Evolutionary conservation across 2,113 vertebrate genomes (phyloP).

Genomic region (Mionectes macconnelli): DNA sequence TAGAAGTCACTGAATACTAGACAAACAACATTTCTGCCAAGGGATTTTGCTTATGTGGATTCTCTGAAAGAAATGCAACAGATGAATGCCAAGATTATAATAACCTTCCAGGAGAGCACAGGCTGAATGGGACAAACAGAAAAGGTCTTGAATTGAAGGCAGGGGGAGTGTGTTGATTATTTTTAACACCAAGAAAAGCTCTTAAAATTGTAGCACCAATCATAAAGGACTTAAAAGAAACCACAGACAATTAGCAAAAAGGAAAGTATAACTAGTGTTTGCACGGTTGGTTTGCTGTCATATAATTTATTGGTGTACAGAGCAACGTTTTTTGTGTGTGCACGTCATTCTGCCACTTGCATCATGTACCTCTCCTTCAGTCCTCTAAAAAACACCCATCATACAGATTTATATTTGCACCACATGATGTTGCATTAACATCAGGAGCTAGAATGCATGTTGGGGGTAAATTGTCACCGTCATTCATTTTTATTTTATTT

Average conservation of each 20-base stretch:
- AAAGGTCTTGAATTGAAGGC: slow-evolving; percentile 18
- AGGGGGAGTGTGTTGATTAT: not conserved
- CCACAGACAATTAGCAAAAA: slow-evolving; percentile 19
- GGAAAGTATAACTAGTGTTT: slow-evolving; percentile 28
- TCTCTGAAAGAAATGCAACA: slow-evolving; percentile 44
- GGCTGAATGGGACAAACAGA: slow-evolving; percentile 19
- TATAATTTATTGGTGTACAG: slow-evolving; percentile 21
- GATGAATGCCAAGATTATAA: slow-evolving; percentile 45
- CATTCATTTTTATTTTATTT: slow-evolving; percentile 47
- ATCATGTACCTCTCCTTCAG: not conserved
- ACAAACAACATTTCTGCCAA: slow-evolving; percentile 29
- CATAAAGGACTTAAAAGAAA: slow-evolving; percentile 36
- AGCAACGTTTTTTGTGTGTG: not conserved
- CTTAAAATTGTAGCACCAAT: slow-evolving; percentile 25
- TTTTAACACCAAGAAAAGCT: slow-evolving; percentile 26
- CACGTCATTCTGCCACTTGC: slow-evolving; percentile 5
- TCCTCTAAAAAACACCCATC: not conserved
- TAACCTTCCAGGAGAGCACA: slow-evolving; percentile 17
- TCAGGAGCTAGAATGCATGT: slow-evolving; percentile 20
- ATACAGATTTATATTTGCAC: not conserved
- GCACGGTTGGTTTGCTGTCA: slow-evolving; percentile 21
- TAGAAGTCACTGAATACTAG: slow-evolving; percentile 21
- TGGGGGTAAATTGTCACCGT: not conserved
- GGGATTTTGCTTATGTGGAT: slow-evolving; percentile 41
- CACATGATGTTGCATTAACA: slow-evolving; percentile 29